Conservation (phyloP, 2,888 invertebrate genomes). For the Nasonovia ribisnigri region DNA sequence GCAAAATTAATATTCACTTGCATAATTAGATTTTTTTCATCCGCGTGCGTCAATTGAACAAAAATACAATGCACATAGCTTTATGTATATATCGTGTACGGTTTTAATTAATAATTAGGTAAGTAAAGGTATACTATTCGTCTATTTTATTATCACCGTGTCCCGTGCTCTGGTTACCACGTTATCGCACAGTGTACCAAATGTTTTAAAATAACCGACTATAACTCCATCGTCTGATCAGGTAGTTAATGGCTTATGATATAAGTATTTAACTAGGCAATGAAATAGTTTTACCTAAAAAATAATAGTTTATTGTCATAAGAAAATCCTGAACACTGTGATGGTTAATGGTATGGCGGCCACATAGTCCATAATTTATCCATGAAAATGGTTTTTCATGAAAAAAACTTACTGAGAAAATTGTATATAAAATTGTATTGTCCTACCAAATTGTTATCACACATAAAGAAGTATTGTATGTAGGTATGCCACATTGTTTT, state of each 20-base stretch:
- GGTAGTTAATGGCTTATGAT: not conserved
- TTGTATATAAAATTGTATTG: no score
- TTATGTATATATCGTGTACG: not conserved
- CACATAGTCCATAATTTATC: no score
- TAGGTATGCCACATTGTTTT: no score
- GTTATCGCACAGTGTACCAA: not conserved
- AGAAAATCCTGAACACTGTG: not conserved
- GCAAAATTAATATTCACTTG: not conserved
- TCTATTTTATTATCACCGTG: no score
- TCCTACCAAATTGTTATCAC: no score
- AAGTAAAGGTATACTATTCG: not conserved
- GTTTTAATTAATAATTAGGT: not conserved
- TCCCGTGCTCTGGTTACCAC: not conserved
- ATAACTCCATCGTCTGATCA: not conserved
- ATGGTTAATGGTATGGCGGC: not conserved
- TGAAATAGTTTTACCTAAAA: not conserved
- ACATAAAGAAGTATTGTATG: no score
- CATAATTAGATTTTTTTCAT: not conserved
- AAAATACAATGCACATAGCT: not conserved
- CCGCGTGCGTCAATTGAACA: not conserved
- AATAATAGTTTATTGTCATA: not conserved
- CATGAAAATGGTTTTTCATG: no score
- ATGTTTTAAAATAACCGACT: not conserved
- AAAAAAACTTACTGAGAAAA: no score
- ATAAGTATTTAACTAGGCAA: not conserved